Conservation (phyloP, 2,113 vertebrate genomes). For the Acanthochromis polyacanthus region DNA sequence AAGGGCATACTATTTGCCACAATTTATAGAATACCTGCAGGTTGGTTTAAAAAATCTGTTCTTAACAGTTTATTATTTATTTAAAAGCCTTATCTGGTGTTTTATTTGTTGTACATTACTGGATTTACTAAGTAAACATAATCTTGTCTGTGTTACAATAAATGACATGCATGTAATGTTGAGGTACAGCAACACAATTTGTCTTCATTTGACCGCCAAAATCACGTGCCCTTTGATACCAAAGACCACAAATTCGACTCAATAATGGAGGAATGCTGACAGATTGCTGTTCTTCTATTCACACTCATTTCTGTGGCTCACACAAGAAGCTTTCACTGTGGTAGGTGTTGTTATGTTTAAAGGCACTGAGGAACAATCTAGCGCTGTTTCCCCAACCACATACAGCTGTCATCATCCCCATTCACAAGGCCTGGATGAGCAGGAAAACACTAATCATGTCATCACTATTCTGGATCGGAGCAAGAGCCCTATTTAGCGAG, state of each 20-base stretch:
- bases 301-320: slow-evolving; percentile 22
- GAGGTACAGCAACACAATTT: slow-evolving; percentile 27
- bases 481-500: slow-evolving; percentile 66
- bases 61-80: too few species aligned
- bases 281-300: slow-evolving; percentile 18
- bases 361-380: slow-evolving; percentile 62
- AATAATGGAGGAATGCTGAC: slow-evolving; percentile 31
- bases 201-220: slow-evolving; percentile 24
- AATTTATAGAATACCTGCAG: slow-evolving; percentile 28
- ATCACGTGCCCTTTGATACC: slow-evolving; percentile 26
- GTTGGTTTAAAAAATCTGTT: slow-evolving; percentile 25
- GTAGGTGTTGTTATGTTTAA: slow-evolving; percentile 60
- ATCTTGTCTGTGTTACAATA: not conserved
- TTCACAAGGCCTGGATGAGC: slow-evolving; percentile 64
- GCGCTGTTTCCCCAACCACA: slow-evolving; percentile 41
- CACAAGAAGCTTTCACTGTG: slow-evolving; percentile 46
- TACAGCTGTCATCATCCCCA: slow-evolving; percentile 70
- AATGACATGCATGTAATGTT: not conserved
- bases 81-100: not conserved
- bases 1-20: not conserved
- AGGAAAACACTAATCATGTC: slow-evolving; percentile 79
- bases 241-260: not conserved
- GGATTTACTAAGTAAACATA: not conserved
- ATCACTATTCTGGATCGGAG: slow-evolving; percentile 59
- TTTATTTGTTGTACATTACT: not conserved